These are phyloP conservation scores for Gryon sp. DNA, from an alignment of 1,140 invertebrate species.

Conservation along the genomic window DNA sequence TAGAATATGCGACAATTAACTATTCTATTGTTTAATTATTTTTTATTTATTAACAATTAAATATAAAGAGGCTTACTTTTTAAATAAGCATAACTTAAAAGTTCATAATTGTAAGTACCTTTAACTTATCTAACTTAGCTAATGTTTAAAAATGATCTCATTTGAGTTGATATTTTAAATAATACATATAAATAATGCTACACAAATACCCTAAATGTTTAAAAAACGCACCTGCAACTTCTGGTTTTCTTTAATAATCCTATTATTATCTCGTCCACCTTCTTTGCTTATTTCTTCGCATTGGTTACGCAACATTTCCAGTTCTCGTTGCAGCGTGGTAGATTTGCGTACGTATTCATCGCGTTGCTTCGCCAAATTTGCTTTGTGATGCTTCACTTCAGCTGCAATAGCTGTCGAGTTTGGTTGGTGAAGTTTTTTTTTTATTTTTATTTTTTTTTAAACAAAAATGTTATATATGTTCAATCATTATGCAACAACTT, in stretches of 20 bases:
- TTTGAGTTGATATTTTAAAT: too few species aligned
- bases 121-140: too few species aligned
- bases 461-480: neutral
- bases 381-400: slow-evolving; percentile 89
- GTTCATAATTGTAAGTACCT: too few species aligned
- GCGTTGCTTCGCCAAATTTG: slow-evolving; percentile 86
- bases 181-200: too few species aligned
- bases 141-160: too few species aligned
- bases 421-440: slow-evolving; percentile 53
- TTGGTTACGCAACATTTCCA: slow-evolving; percentile 87
- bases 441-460: too few species aligned
- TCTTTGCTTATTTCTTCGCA: slow-evolving; percentile 86
- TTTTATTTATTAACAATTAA: too few species aligned
- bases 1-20: too few species aligned
- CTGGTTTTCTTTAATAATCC: slow-evolving; percentile 88
- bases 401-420: slow-evolving; percentile 85
- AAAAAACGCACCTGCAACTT: slow-evolving; percentile 92
- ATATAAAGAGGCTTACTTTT: too few species aligned
- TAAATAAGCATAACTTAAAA: too few species aligned
- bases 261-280: slow-evolving; percentile 83
- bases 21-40: too few species aligned
- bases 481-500: neutral
- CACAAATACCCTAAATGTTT: too few species aligned
- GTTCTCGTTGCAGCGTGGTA: slow-evolving; percentile 84
- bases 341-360: slow-evolving; percentile 88